These are phyloP conservation scores for Rhagonycha lutea DNA, from an alignment of 2,888 invertebrate genomes.

Conservation along the genomic window DNA sequence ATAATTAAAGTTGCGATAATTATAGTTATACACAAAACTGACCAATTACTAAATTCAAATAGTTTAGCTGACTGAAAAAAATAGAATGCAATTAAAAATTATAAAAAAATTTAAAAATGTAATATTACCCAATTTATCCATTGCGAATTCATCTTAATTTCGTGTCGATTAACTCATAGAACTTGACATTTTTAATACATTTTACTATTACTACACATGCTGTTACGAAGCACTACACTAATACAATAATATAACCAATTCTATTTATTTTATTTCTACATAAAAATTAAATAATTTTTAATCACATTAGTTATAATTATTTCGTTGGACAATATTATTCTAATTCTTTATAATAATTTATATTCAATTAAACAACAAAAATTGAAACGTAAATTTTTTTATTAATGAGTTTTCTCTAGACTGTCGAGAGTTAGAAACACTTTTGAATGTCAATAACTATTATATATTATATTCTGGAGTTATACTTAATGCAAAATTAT, in stretches of 20 bases:
- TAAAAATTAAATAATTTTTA: not conserved
- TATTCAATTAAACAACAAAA: too few relatives aligned
- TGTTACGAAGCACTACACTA: not conserved
- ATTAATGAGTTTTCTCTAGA: too few relatives aligned
- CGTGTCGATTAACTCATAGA: not conserved
- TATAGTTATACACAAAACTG: not conserved
- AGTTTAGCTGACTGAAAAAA: not conserved
- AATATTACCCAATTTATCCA: not conserved
- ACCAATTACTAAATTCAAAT: not conserved
- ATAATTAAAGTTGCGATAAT: not conserved
- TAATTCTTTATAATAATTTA: too few relatives aligned
- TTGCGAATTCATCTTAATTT: too few relatives aligned
- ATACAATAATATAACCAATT: too few relatives aligned
- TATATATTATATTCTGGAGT: too few relatives aligned
- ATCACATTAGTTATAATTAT: not conserved
- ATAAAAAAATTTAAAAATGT: not conserved
- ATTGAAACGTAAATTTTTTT: too few relatives aligned
- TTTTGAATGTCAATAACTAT: too few relatives aligned
- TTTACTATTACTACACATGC: not conserved
- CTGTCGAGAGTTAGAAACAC: too few relatives aligned
- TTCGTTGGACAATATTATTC: too few relatives aligned
- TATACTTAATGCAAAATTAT: too few relatives aligned
- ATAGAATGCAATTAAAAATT: not conserved
- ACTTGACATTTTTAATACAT: not conserved
- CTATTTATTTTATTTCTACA: not conserved